Evolutionary conservation across 1,140 invertebrate genomes (phyloP), one percentile per base, ranked within the genome.

Genomic region (Papilio dardanus): DNA sequence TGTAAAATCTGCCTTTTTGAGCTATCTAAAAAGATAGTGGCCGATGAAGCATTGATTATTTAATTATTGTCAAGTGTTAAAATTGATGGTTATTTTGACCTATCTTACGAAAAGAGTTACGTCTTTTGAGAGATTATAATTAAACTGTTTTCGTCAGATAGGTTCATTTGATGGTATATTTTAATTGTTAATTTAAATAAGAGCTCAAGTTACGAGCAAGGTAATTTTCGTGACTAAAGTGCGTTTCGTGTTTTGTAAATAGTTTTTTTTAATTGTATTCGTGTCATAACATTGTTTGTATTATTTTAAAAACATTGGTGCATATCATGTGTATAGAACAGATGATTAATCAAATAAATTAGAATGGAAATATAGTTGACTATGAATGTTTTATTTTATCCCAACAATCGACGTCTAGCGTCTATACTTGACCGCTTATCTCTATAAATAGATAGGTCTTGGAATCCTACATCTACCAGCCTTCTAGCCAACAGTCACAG

Each of bases 261-360:
- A 89, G 78, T 83, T 87, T 77, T 84, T 82, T 81, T 78, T 35
- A 79, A 86, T 88, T 82, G 77, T 84, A 80, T 75, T 81, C 83
- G 83, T 82, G 83, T 90, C 86, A 83, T 86, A 74, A 80, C 81
- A 88, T 90, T 78, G 83, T 92, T 92, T 91, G 81, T 90, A 91
- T 92, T 86, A 92, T 92, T n/a, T 92, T 92, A 90, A 92, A 92
- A 86, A 87, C 91, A 91, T 92, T 92, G 91, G 89, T 92, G 91
- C 91, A 92, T 92, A 92, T 92, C 91, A 92, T 92, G 91, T 92
- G 89, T 91, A 91, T 92, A 92, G 90, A 85, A 86, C 89, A 91
- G 89, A 91, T 89, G 91, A 92, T 88, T 92, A 92, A 91, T 91
- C 91, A 87, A 92, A 92, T 92, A 92, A 92, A 92, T 91, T 92